These are phyloP conservation scores for Leptoclinus maculatus DNA, from an alignment of 2,797 vertebrate species.

Conservation along the genomic window DNA sequence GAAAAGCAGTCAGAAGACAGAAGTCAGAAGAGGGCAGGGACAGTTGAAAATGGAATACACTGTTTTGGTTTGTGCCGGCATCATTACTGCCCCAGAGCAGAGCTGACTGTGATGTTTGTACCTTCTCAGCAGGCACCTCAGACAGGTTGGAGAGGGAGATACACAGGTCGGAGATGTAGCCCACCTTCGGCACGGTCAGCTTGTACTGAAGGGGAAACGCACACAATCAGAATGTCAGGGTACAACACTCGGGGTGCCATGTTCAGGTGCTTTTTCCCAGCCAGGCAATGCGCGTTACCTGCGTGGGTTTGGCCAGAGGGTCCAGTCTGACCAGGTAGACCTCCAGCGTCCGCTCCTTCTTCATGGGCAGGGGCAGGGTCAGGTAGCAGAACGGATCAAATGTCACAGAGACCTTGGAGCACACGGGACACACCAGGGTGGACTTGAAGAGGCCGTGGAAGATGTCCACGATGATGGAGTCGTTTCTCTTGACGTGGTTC, in stretches of 20 bases:
- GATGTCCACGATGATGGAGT: slow-evolving; percentile 99
- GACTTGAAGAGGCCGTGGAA: slow-evolving; percentile 99
- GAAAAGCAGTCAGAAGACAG: background rate
- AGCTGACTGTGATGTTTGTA: slow-evolving; percentile 61
- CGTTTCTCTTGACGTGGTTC: slow-evolving; percentile 97
- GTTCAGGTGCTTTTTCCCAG: background rate
- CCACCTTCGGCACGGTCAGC: slow-evolving; percentile 98
- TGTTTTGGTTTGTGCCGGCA: slow-evolving; percentile 28
- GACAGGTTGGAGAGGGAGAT: slow-evolving; percentile 90
- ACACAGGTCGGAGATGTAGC: slow-evolving; percentile 97
- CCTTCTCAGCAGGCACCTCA: slow-evolving; percentile 94
- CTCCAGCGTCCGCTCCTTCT: slow-evolving; percentile 96
- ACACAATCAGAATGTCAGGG: background rate
- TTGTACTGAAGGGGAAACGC: slow-evolving; percentile 89
- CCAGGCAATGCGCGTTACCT: slow-evolving; percentile 80
- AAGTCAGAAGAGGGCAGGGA: background rate
- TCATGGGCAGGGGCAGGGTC: slow-evolving; percentile 98
- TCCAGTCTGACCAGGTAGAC: slow-evolving; percentile 95
- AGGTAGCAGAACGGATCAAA: slow-evolving; percentile 99
- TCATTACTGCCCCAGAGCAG: slow-evolving; percentile 1
- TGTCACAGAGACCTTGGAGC: slow-evolving; percentile 96
- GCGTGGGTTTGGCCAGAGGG: slow-evolving; percentile 93
- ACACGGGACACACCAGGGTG: slow-evolving; percentile 96
- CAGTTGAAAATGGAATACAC: slow-evolving; percentile 11
- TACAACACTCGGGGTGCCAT: fast-evolving